A percentile compares a stretch with the other conserved stretches of the same genome.
These are phyloP conservation scores for Sarcophaga bullata DNA, from an alignment of 1,140 invertebrate species.

Conservation along the genomic window DNA sequence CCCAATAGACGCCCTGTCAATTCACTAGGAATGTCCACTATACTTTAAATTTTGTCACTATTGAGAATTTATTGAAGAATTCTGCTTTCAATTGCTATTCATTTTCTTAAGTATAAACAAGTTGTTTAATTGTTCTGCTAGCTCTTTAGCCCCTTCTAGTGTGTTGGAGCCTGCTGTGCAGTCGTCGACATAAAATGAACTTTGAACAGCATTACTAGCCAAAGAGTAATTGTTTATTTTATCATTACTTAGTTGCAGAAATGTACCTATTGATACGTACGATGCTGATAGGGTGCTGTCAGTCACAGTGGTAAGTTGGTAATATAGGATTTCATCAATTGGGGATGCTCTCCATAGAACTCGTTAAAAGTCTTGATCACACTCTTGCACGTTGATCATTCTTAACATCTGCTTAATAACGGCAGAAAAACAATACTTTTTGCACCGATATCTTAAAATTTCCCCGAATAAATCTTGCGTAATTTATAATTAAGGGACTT, in stretches of 20 bases:
- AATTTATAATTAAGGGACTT: slow-evolving; percentile 55
- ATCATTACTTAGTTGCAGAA: slow-evolving; percentile 29
- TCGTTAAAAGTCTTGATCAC: not conserved
- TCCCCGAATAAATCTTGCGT: not conserved
- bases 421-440: not conserved
- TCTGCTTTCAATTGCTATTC: slow-evolving; percentile 47
- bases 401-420: not conserved
- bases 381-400: not conserved
- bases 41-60: not conserved
- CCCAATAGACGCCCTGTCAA: slow-evolving; percentile 28
- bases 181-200: slow-evolving; percentile 42
- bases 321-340: not conserved
- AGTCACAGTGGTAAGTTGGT: slow-evolving; percentile 29
- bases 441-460: slow-evolving; percentile 22
- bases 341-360: not conserved
- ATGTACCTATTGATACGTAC: slow-evolving; percentile 32
- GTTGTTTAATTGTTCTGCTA: not conserved
- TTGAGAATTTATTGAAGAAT: slow-evolving; percentile 33
- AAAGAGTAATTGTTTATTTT: not conserved
- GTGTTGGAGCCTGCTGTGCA: slow-evolving; percentile 24
- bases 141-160: not conserved
- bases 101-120: slow-evolving; percentile 51
- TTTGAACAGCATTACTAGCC: not conserved
- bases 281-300: slow-evolving; percentile 35
- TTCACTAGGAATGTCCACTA: not conserved